Conservation (phyloP, 2,888 invertebrate species). For the Eristalis pertinax region DNA sequence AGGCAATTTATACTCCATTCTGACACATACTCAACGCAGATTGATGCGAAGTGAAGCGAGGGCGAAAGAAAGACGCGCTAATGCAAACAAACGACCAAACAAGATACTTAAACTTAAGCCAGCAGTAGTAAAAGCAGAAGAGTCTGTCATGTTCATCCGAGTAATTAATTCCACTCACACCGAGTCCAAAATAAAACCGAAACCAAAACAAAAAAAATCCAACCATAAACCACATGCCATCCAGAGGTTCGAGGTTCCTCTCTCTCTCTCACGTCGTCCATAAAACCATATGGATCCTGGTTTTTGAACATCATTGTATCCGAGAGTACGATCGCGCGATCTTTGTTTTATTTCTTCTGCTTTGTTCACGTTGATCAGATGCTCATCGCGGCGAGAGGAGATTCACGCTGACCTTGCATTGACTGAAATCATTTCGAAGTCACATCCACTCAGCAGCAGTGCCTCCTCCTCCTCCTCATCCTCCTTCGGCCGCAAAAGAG, state of each 20-base stretch:
- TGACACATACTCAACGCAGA: no score
- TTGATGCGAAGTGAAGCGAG: no score
- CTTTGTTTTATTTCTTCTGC: background rate
- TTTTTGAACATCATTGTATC: background rate
- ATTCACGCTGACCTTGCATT: slow-evolving; percentile 60
- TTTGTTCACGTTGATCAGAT: background rate
- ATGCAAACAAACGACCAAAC: background rate
- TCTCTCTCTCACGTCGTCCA: background rate
- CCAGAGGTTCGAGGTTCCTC: background rate
- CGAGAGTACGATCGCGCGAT: background rate
- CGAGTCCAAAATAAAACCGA: background rate
- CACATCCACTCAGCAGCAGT: background rate
- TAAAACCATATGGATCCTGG: slow-evolving; percentile 29
- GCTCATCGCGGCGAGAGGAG: background rate
- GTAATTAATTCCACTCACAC: slow-evolving; percentile 34
- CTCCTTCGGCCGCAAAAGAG: background rate
- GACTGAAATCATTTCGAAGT: background rate
- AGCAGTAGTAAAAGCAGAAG: slow-evolving; percentile 14
- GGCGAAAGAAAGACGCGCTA: no score
- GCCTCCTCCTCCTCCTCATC: no score
- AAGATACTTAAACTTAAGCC: background rate
- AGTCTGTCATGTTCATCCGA: slow-evolving; percentile 51
- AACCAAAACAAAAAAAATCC: background rate
- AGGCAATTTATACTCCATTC: no score
- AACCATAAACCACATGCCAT: background rate